phyloP scores from a whole-genome alignment of 2,888 invertebrate species.

The Himalopsyche japonica region DNA sequence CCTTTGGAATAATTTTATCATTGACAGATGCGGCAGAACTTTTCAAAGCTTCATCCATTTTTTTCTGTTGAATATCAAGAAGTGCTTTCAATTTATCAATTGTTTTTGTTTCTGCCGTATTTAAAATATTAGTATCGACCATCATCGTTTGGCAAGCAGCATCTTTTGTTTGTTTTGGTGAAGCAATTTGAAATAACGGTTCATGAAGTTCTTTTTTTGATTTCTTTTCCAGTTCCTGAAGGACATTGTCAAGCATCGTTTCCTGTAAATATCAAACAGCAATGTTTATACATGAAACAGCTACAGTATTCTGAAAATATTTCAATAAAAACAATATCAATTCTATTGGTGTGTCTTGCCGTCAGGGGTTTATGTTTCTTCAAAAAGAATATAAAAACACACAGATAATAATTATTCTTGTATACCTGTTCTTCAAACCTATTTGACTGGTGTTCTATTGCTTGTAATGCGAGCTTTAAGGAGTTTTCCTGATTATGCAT shows the following conservation, averaged over 20 bases:
- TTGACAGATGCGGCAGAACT: neutral
- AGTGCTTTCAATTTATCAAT: constrained; percentile 28
- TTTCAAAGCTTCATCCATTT: neutral
- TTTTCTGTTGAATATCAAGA: constrained; percentile 11
- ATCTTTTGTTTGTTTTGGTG: constrained; percentile 13
- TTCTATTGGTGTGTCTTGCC: too few species aligned
- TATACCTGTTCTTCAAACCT: constrained; percentile 34
- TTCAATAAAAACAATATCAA: neutral
- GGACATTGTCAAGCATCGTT: constrained; percentile 18
- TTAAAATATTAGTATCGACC: neutral
- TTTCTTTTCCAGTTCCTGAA: constrained; percentile 18
- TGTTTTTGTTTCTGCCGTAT: constrained; percentile 2
- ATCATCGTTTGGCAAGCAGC: neutral
- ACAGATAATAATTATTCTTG: too few species aligned
- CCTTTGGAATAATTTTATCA: neutral
- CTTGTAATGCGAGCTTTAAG: constrained; percentile 28
- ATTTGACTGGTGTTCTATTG: constrained; percentile 32
- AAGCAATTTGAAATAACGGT: neutral
- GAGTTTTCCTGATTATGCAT: constrained; percentile 21
- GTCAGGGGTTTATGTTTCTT: too few species aligned
- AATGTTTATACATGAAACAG: neutral
- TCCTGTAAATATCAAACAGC: constrained; percentile 16
- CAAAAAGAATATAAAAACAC: too few species aligned
- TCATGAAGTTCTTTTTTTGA: neutral
- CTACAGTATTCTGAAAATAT: neutral